Percentiles rank a stretch among this genome's conserved stretches.
Conservation (phyloP, 2,113 vertebrate genomes). For the sheep (Ovis aries) region ARS-UI_Ramb_v3.0 NC_056056.1:40768001-40768500, state of each 20-base stretch:
- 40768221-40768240: not conserved
- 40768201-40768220: not conserved
- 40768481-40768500: not conserved
- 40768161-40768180: conserved; percentile 7
- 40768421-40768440: not conserved
- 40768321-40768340: not conserved
- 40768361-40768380: not conserved
- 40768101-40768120: not conserved
- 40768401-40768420: not conserved
- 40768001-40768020: not conserved
- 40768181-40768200: not conserved
- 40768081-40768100: not conserved
- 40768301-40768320: not conserved
- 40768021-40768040: not conserved
- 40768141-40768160: not conserved
- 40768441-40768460: not conserved
- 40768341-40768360: not conserved
- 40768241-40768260: not conserved
- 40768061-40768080: not conserved
- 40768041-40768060: not conserved
- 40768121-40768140: not conserved
- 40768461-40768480: not conserved
- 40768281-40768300: not conserved
- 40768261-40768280: not conserved
- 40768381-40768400: not conserved